Evolutionary conservation across 2,888 invertebrate species (phyloP), one percentile per base, ranked within the genome.

Genomic region (Eumacrocentrus americanus): DNA sequence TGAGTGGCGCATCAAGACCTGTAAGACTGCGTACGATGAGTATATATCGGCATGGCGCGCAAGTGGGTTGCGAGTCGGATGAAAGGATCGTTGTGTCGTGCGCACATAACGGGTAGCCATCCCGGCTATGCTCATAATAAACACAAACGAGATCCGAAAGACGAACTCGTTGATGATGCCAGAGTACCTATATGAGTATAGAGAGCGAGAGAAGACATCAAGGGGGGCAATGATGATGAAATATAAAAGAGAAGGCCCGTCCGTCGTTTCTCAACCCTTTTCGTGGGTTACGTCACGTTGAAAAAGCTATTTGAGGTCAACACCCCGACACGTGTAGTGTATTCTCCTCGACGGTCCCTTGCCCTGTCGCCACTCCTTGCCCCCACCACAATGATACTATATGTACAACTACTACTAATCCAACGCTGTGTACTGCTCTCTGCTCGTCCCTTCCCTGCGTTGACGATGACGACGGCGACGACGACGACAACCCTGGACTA

Each of bases 241-340:
- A 14, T 12, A 47, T 29, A 29, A n/a, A n/a, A n/a, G n/a, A n/a
- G n/a, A n/a, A n/a, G n/a, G n/a, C n/a, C n/a, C n/a, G n/a, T n/a
- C n/a, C n/a, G n/a, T n/a, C n/a, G n/a, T n/a, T n/a, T n/a, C 75
- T 76, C 77, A 77, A 77, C 77, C 78, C 78, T 78, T 76, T 64
- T 73, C 68, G 70, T 67, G 61, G 69, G 73, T 78, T 78, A 77
- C 77, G 75, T 78, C 77, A 78, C 70, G 72, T 73, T 71, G 70
- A 78, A 75, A 76, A 77, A 77, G 70, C 73, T 76, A 76, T 77
- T 76, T 73, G 82, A 83, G 84, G 84, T 84, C 84, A 84, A 83
- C 84, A 84, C 83, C 84, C 84, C 80, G 82, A 82, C 83, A 83
- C 83, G 83, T 83, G 83, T 82, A 83, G 81, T 60, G 40, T 46